Conservation (phyloP, 2,797 vertebrate species). For the Mus spretus region DNA sequence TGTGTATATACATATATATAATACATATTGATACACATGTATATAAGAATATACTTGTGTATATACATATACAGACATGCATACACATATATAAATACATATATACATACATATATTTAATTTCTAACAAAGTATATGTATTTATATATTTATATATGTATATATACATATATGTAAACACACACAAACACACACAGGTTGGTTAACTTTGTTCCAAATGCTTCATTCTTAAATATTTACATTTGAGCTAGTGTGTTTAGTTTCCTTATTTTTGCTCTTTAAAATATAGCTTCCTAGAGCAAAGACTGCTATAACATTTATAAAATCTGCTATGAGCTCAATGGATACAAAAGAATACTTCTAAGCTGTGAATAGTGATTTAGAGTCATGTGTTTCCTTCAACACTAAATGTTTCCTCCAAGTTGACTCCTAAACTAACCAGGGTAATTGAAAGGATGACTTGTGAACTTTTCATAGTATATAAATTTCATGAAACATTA, state of each 20-base stretch:
- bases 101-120: background rate
- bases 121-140: background rate
- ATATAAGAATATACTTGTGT: too few species aligned
- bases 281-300: slow-evolving; percentile 31
- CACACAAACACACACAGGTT: background rate
- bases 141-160: background rate
- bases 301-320: background rate
- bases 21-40: background rate
- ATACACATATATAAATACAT: background rate
- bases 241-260: slow-evolving; percentile 14
- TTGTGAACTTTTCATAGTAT: slow-evolving; percentile 23
- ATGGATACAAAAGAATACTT: slow-evolving; percentile 13
- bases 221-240: background rate
- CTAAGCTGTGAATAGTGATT: background rate
- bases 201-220: background rate
- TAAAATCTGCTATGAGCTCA: slow-evolving; percentile 41
- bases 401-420: slow-evolving; percentile 70
- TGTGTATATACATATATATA: too few species aligned
- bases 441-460: slow-evolving; percentile 74
- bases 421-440: slow-evolving; percentile 66
- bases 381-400: slow-evolving; percentile 15
- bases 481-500: slow-evolving; percentile 74
- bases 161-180: background rate
- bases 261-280: slow-evolving; percentile 52
- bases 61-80: background rate